phyloP scores from a whole-genome alignment of 2,113 vertebrate genomes.

The Nicator chloris region DNA sequence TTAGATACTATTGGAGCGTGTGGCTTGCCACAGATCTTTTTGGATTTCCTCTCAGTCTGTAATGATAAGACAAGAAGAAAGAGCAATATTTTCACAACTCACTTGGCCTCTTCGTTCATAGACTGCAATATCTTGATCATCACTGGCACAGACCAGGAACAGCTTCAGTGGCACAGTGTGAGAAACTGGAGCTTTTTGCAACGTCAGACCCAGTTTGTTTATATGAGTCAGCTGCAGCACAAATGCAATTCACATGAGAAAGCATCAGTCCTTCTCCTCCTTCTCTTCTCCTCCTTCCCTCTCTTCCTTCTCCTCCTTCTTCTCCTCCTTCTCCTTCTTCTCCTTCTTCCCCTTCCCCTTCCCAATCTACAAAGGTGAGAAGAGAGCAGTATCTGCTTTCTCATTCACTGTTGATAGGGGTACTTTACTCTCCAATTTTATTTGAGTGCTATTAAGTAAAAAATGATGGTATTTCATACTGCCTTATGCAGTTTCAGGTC shows the following conservation, averaged over 20 bases:
- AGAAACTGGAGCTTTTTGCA: not conserved
- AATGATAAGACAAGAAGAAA: not conserved
- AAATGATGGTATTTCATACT: not conserved
- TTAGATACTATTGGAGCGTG: not conserved
- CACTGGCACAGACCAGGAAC: not conserved
- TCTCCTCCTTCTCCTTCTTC: not conserved
- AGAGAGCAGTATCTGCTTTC: not conserved
- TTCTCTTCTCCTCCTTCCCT: not conserved
- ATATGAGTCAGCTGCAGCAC: not conserved
- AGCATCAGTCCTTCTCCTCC: not conserved
- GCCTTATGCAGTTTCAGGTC: not conserved
- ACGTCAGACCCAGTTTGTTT: not conserved
- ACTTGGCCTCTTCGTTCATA: not conserved
- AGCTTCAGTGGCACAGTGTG: not conserved
- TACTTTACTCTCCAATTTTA: not conserved
- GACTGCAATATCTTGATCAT: not conserved
- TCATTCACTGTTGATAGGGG: not conserved
- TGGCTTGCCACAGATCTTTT: not conserved
- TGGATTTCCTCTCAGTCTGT: not conserved
- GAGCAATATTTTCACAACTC: not conserved
- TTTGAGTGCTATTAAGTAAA: not conserved
- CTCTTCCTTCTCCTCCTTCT: not conserved
- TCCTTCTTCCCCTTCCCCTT: not conserved
- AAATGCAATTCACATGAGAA: not conserved
- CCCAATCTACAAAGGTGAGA: not conserved